Base-by-base conservation (phyloP, 2,797 vertebrate genomes). In the Calcarius lapponicus region DNA sequence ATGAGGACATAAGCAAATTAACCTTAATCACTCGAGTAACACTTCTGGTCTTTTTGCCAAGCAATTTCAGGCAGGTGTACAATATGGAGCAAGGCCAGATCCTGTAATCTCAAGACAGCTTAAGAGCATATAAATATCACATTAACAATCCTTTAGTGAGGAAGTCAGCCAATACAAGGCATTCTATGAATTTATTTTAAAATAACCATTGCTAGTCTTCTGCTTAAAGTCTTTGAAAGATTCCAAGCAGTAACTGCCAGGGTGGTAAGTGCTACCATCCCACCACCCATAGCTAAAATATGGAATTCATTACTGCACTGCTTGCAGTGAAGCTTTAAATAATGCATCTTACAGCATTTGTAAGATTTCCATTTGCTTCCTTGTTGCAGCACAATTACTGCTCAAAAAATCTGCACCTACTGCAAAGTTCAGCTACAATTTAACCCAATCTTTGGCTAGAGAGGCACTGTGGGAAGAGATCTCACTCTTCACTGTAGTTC, bases 71-170 rank as follows among this genome's bases (percentile, higher is more conserved):
- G 87, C 71, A 91, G 84, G 93, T 56, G 70, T 73, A 94, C 94
- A 97, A 95, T 69, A 96, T 78, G 89, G 92, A 97, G 95, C 95
- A 96, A 96, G 71, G 94, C 96, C 97, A 96, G 96, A 96, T 85
- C 95, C 95, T 96, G 86, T 72, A 66, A 91, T 96, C 93, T 87
- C 92, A 93, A 90, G 42, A 83, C 84, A 97, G 45, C 90, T 90
- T 91, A 84, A 92, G 69, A 92, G 82, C 90, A 94, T 42, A 93
- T 81, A 91, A 94, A 94, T 92, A 97, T 96, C 95, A 97, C 94
- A 96, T 97, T 98, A 97, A 96, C 94, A 97, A 97, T 97, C 97
- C 93, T 97, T 98, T 97, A 97, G 97, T 97, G 97, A 95, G 96
- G 92, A 98, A 97, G 94, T 96, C 97, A 97, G 96, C 97, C 96